phyloP scores from a whole-genome alignment of 2,797 vertebrate genomes.

The Xerus rutilus region DNA sequence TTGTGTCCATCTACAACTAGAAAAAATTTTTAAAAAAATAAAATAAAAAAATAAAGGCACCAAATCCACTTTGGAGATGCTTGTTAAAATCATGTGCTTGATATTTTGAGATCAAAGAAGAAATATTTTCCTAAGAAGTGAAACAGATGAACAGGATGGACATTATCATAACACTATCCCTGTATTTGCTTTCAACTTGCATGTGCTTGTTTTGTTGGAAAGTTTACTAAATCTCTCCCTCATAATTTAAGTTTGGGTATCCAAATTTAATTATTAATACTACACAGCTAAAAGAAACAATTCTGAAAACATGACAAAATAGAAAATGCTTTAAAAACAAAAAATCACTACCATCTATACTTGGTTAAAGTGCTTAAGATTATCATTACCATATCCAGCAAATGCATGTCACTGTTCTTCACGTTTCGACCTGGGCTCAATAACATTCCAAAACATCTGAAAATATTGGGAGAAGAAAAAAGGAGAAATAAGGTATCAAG shows the following conservation, averaged over 20 bases:
- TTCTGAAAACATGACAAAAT: constrained; percentile 63
- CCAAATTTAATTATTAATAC: constrained; percentile 62
- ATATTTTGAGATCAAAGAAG: constrained; percentile 56
- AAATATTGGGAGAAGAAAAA: constrained; percentile 70
- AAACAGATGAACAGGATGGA: neutral
- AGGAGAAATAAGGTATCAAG: constrained; percentile 72
- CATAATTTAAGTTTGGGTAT: constrained; percentile 47
- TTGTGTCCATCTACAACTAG: too few relatives aligned
- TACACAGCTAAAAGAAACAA: constrained; percentile 53
- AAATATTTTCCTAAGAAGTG: constrained; percentile 54
- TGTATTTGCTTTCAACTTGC: constrained; percentile 47
- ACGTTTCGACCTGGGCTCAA: constrained; percentile 97
- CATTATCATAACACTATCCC: neutral
- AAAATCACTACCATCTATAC: constrained; percentile 72
- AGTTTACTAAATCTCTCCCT: constrained; percentile 30
- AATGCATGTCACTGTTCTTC: constrained; percentile 98
- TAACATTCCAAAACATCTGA: constrained; percentile 98
- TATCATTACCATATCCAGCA: constrained; percentile 96
- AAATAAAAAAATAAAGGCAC: constrained; percentile 67
- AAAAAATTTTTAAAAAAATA: too few relatives aligned
- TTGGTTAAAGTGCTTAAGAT: constrained; percentile 69
- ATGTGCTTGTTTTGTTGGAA: constrained; percentile 6
- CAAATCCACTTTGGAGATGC: constrained; percentile 26
- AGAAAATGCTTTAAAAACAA: constrained; percentile 60
- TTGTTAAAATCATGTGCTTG: constrained; percentile 48